Percentiles rank a stretch among this genome's conserved stretches.
phyloP scores from a whole-genome alignment of 2,888 invertebrate genomes.

The Phalangium opilio region DNA sequence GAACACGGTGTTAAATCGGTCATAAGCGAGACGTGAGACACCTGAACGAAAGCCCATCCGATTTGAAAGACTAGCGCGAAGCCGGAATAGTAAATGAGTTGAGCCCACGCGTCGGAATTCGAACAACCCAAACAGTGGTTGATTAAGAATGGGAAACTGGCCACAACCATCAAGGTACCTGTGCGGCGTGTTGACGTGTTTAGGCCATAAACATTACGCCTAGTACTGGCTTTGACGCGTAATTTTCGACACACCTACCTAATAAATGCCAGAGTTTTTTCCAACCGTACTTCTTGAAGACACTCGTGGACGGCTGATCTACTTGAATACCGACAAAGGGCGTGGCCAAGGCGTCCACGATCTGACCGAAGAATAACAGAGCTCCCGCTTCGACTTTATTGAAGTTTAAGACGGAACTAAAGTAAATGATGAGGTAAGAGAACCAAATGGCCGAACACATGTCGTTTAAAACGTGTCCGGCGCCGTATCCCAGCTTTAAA shows the following conservation, averaged over 20 bases:
- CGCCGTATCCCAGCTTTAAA: slow-evolving; percentile 42
- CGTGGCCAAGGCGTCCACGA: slow-evolving; percentile 70
- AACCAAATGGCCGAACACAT: slow-evolving; percentile 90
- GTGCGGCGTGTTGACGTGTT: slow-evolving; percentile 9
- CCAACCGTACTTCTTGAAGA: slow-evolving; percentile 30
- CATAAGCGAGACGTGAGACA: slow-evolving; percentile 79
- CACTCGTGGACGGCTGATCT: slow-evolving; percentile 45
- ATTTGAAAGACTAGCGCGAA: slow-evolving; percentile 75
- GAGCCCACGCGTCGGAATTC: slow-evolving; percentile 46
- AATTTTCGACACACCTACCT: neutral
- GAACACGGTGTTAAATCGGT: slow-evolving; percentile 61
- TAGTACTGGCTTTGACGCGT: too few species aligned
- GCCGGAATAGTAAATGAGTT: slow-evolving; percentile 55
- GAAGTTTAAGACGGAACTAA: slow-evolving; percentile 16
- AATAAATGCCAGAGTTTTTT: slow-evolving; percentile 39
- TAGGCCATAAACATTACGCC: too few species aligned
- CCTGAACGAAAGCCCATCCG: slow-evolving; percentile 87
- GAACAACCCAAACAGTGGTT: slow-evolving; percentile 54
- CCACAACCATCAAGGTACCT: slow-evolving; percentile 58
- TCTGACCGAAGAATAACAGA: slow-evolving; percentile 35
- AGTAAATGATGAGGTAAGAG: slow-evolving; percentile 42
- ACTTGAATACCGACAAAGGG: slow-evolving; percentile 75
- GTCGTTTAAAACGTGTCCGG: slow-evolving; percentile 83
- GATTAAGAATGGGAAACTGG: slow-evolving; percentile 76
- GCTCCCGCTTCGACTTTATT: slow-evolving; percentile 18